phyloP scores from a whole-genome alignment of 2,888 invertebrate genomes.

The Mythimna ferrago region DNA sequence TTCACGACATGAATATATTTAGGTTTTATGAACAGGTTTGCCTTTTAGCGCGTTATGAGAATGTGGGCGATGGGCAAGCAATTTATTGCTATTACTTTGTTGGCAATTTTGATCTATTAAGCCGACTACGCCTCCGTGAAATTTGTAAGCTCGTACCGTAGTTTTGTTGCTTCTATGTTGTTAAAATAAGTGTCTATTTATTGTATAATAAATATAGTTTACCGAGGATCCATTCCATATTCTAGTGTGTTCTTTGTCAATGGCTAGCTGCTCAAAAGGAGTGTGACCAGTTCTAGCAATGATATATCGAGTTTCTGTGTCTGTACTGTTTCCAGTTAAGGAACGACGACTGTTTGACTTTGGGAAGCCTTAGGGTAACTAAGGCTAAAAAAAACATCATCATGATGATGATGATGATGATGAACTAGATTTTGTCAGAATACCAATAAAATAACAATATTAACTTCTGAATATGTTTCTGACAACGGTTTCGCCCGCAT shows the following conservation, averaged over 20 bases:
- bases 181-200: background rate
- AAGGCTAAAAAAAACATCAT: too few relatives aligned
- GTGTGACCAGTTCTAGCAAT: background rate
- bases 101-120: conserved; percentile 50
- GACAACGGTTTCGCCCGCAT: too few relatives aligned
- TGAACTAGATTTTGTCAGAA: conserved; percentile 8
- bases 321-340: conserved; percentile 1
- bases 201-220: background rate
- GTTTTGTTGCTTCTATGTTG: background rate
- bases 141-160: conserved; percentile 10
- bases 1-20: conserved; percentile 46
- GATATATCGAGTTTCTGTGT: background rate
- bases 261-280: background rate
- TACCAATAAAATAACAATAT: too few relatives aligned
- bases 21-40: conserved; percentile 43
- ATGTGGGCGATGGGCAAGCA: conserved; percentile 47
- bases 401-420: too few relatives aligned
- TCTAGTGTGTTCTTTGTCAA: conserved; percentile 6
- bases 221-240: background rate
- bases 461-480: background rate
- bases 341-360: conserved; percentile 2
- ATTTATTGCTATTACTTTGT: conserved; percentile 39
- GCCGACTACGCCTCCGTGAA: conserved; percentile 27
- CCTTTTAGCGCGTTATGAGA: conserved; percentile 30
- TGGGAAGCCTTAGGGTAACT: background rate